Percentiles rank a stretch among this genome's conserved stretches.
phyloP scores from a whole-genome alignment of 2,113 vertebrate genomes.

The Scartelaos histophorus region DNA sequence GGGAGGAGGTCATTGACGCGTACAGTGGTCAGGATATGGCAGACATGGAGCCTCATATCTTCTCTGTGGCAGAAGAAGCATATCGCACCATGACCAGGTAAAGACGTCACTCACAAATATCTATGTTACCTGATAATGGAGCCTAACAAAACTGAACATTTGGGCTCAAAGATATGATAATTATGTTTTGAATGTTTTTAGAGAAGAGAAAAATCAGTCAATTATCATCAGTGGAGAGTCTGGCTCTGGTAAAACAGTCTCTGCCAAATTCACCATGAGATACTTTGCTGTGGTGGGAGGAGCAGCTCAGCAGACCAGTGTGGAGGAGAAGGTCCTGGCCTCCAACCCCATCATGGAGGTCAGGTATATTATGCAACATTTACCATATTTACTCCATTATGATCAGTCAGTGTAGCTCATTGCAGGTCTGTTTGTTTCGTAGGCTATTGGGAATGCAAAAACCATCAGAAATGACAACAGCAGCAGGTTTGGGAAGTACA shows the following conservation, averaged over 20 bases:
- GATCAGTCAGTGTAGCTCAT: neutral
- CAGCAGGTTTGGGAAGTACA: constrained; percentile 84
- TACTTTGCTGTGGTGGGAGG: constrained; percentile 83
- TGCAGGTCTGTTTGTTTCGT: neutral
- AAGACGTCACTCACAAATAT: neutral
- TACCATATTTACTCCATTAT: neutral
- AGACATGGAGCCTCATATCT: constrained; percentile 83
- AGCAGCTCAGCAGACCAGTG: constrained; percentile 76
- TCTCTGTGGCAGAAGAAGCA: constrained; percentile 81
- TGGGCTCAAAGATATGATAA: too few species aligned
- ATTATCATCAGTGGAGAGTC: constrained; percentile 83
- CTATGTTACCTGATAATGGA: neutral
- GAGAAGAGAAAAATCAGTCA: constrained; percentile 81
- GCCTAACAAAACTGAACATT: neutral
- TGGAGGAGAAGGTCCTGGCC: constrained; percentile 78
- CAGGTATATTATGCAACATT: neutral
- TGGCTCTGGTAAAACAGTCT: constrained; percentile 80
- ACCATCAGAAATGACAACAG: constrained; percentile 83
- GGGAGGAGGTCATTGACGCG: constrained; percentile 81
- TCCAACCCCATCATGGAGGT: constrained; percentile 84
- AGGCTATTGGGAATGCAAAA: constrained; percentile 85
- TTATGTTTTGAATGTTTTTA: constrained; percentile 27
- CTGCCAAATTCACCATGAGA: constrained; percentile 80
- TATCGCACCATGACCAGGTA: constrained; percentile 82
- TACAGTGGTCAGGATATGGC: constrained; percentile 80